phyloP scores from a whole-genome alignment of 2,888 invertebrate genomes.

The Mycogona germanica region DNA sequence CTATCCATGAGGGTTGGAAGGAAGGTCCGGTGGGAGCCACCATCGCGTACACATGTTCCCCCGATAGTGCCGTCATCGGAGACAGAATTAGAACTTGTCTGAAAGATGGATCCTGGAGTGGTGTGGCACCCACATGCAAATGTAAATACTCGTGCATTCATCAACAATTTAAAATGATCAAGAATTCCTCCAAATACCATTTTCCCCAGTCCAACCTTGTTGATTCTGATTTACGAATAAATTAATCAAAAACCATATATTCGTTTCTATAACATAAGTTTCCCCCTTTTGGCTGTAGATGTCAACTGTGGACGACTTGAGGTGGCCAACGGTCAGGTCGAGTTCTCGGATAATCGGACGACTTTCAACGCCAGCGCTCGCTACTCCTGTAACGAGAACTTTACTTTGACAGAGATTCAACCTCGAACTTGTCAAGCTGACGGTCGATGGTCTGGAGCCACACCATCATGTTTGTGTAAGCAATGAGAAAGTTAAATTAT shows the following conservation, averaged over 20 bases:
- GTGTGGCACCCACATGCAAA: conserved; percentile 66
- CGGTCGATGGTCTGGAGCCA: conserved; percentile 26
- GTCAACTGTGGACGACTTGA: conserved; percentile 59
- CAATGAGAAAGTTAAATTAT: neutral
- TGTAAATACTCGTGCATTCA: no score
- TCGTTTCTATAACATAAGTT: no score
- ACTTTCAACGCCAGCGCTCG: conserved; percentile 63
- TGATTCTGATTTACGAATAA: neutral
- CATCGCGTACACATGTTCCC: conserved; percentile 65
- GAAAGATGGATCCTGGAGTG: conserved; percentile 69
- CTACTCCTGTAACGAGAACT: conserved; percentile 70
- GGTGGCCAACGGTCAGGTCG: conserved; percentile 52
- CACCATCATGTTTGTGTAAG: conserved; percentile 27
- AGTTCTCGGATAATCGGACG: conserved; percentile 52
- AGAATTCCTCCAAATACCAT: no score
- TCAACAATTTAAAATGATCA: no score
- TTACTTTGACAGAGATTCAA: conserved; percentile 57
- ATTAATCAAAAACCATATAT: no score
- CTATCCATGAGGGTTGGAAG: conserved; percentile 49
- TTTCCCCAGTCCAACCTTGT: no score
- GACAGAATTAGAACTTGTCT: conserved; percentile 53
- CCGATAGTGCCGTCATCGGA: conserved; percentile 67
- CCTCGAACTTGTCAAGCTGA: conserved; percentile 33
- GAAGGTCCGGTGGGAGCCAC: conserved; percentile 40
- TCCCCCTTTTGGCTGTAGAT: conserved; percentile 42